Conservation (phyloP, 1,140 invertebrate genomes). For the Goniozus legneri region DNA sequence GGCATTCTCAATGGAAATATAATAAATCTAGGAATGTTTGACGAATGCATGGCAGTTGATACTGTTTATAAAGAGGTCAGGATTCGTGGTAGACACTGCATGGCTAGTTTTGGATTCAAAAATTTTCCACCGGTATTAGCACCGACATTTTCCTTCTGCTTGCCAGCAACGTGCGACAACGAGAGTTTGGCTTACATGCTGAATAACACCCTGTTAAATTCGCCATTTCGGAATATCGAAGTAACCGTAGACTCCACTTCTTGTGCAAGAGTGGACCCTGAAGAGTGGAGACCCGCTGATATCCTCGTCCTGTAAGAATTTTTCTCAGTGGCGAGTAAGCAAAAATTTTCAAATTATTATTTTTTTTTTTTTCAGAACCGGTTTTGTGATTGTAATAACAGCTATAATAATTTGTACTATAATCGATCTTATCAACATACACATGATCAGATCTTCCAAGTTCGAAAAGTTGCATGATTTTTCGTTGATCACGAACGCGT, state of each 20-base stretch:
- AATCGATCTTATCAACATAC: background rate
- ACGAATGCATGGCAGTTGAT: conserved; percentile 33
- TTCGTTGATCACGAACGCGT: conserved; percentile 34
- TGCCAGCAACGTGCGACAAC: conserved; percentile 18
- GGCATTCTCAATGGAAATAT: conserved; percentile 38
- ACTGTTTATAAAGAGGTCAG: background rate
- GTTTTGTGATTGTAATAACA: background rate
- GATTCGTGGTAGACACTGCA: conserved; percentile 23
- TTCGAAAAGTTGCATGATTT: conserved; percentile 20
- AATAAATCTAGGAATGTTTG: conserved; percentile 34
- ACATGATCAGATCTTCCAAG: conserved; percentile 9
- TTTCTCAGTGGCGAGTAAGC: no score
- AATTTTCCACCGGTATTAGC: background rate
- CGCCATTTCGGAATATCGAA: background rate
- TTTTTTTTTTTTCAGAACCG: conserved; percentile 3
- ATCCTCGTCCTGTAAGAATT: conserved; percentile 15
- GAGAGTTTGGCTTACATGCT: conserved; percentile 5
- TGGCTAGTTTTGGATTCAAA: conserved; percentile 7
- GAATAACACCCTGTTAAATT: background rate
- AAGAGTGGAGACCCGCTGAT: conserved; percentile 6
- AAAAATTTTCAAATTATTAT: no score
- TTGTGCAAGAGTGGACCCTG: conserved; percentile 8
- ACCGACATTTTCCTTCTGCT: conserved; percentile 18
- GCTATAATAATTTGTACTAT: conserved; percentile 12
- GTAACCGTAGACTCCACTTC: conserved; percentile 4